phyloP scores from a whole-genome alignment of 2,888 invertebrate species.

The Dicyrtomina minuta region DNA sequence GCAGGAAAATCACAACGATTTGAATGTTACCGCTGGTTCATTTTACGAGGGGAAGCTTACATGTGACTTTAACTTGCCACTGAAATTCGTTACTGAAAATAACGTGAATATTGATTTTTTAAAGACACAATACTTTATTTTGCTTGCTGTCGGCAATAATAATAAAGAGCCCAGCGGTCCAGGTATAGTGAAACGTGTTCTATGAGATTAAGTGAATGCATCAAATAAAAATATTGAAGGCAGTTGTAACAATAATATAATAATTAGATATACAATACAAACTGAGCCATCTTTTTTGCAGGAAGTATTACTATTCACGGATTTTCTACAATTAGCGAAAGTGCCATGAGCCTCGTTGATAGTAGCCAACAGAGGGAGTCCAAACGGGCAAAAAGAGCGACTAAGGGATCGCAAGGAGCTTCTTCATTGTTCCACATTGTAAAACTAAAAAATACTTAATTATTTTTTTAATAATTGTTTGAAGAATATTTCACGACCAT shows the following conservation, averaged over 20 bases:
- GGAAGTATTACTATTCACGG: slow-evolving; percentile 6
- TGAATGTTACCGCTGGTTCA: not conserved
- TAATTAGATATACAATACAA: no score
- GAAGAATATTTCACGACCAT: not conserved
- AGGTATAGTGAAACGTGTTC: not conserved
- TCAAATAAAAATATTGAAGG: no score
- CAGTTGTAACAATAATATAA: no score
- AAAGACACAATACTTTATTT: slow-evolving; percentile 26
- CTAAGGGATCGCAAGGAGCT: no score
- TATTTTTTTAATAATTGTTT: no score
- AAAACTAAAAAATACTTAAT: not conserved
- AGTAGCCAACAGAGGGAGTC: no score
- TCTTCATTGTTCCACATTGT: not conserved
- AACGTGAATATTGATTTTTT: slow-evolving; percentile 12
- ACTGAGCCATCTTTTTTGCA: no score
- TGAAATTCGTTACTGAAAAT: not conserved
- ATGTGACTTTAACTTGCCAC: not conserved
- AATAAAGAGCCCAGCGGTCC: not conserved
- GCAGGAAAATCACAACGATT: not conserved
- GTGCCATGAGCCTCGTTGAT: not conserved
- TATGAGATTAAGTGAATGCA: no score
- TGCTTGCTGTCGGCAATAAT: slow-evolving; percentile 29
- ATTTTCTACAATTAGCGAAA: not conserved
- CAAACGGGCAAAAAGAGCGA: no score
- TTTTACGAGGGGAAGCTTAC: not conserved